These are phyloP conservation scores for Bombyx mori DNA, from an alignment of 1,140 invertebrate species.

Conservation along the genomic window DNA sequence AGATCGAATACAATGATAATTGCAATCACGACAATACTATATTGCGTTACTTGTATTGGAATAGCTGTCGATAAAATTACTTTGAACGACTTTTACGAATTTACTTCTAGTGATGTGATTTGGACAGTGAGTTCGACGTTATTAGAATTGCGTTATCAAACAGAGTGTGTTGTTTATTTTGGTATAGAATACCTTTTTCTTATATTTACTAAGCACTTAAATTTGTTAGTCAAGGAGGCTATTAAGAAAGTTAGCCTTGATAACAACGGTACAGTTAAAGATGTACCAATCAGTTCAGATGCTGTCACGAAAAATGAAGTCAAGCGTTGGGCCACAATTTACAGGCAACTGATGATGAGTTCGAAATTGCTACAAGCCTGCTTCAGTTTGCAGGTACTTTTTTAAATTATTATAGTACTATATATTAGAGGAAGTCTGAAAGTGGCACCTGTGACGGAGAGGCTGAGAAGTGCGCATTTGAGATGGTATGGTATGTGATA, in stretches of 20 bases:
- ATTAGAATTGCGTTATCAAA: not conserved
- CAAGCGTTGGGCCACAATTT: not conserved
- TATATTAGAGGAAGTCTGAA: no score
- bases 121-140: not conserved
- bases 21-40: not conserved
- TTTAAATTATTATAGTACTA: not conserved
- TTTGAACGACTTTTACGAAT: not conserved
- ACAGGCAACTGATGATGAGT: not conserved
- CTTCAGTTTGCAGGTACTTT: conserved; percentile 1
- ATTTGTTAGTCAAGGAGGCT: not conserved
- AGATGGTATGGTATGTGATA: no score
- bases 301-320: not conserved
- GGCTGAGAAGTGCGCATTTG: no score
- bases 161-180: not conserved
- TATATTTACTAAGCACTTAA: not conserved
- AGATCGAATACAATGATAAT: not conserved
- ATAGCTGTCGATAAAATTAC: not conserved
- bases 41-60: not conserved
- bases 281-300: not conserved
- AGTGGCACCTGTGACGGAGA: no score
- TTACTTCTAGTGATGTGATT: not conserved
- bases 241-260: not conserved
- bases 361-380: not conserved
- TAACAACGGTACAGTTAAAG: not conserved
- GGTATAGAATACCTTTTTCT: no score